These are phyloP conservation scores for Metopolophium dirhodum DNA, from an alignment of 1,140 invertebrate genomes.

Conservation along the genomic window DNA sequence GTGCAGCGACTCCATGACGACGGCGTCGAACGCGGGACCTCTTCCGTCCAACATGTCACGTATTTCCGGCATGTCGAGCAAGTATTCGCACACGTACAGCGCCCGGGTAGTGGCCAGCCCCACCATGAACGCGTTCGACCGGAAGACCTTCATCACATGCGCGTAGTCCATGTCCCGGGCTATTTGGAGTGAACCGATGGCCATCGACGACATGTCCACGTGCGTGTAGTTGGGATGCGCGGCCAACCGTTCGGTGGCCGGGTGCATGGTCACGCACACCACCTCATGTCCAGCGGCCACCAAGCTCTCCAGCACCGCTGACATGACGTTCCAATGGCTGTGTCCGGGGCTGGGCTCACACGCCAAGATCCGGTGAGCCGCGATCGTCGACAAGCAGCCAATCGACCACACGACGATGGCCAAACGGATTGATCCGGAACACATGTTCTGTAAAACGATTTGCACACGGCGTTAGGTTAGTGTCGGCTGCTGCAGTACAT, in stretches of 20 bases:
- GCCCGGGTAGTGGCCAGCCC: not conserved
- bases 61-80: not conserved
- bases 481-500: too few relatives aligned
- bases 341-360: not conserved
- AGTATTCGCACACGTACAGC: not conserved
- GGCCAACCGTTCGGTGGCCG: not conserved
- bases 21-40: not conserved
- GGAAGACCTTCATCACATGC: not conserved
- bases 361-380: not conserved
- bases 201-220: not conserved
- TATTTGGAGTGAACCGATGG: rapidly evolving
- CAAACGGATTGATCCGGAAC: not conserved
- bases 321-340: constrained; percentile 28
- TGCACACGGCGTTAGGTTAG: not conserved
- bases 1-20: not conserved
- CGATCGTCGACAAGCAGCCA: not conserved
- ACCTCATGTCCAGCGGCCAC: not conserved
- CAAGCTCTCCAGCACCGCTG: constrained; percentile 22
- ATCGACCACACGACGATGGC: not conserved
- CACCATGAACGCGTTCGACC: not conserved
- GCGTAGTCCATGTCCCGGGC: not conserved
- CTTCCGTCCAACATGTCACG: not conserved
- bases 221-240: constrained; percentile 8
- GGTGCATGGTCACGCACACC: not conserved
- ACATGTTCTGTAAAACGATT: constrained; percentile 10